Percentiles rank a stretch among this genome's conserved stretches.
These are phyloP conservation scores for Synodontis membranacea DNA, from an alignment of 2,113 vertebrate genomes.

Conservation along the genomic window DNA sequence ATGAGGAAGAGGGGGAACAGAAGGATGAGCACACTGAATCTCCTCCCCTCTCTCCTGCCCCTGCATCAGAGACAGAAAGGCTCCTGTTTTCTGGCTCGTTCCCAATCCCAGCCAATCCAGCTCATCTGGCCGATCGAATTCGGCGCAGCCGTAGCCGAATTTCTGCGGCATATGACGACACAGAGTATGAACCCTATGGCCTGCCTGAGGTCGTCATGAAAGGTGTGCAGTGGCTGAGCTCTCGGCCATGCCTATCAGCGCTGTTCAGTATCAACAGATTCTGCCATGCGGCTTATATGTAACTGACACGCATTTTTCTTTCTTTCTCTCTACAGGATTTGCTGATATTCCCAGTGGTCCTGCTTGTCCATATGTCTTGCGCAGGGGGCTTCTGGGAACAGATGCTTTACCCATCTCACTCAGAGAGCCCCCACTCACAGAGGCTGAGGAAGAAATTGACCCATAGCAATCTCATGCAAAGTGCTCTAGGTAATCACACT, in stretches of 20 bases:
- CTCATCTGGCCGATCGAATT: slow-evolving; percentile 73
- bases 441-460: slow-evolving; percentile 61
- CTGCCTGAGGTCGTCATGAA: slow-evolving; percentile 82
- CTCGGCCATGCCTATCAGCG: background rate
- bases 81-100: slow-evolving; percentile 66
- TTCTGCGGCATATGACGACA: slow-evolving; percentile 78
- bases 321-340: slow-evolving; percentile 69
- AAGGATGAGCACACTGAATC: slow-evolving; percentile 47
- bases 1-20: slow-evolving; percentile 33
- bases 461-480: slow-evolving; percentile 30
- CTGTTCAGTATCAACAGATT: background rate
- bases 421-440: slow-evolving; percentile 45
- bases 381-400: slow-evolving; percentile 76
- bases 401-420: slow-evolving; percentile 56
- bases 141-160: slow-evolving; percentile 70
- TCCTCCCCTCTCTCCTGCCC: slow-evolving; percentile 45
- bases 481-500: background rate
- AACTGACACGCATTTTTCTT: background rate
- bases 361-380: slow-evolving; percentile 79
- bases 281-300: background rate
- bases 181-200: slow-evolving; percentile 79
- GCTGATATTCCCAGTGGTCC: slow-evolving; percentile 78
- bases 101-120: slow-evolving; percentile 72
- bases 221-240: slow-evolving; percentile 59
- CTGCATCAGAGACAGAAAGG: background rate